These are phyloP conservation scores for Dione juno DNA, from an alignment of 2,888 invertebrate genomes.

Conservation along the genomic window DNA sequence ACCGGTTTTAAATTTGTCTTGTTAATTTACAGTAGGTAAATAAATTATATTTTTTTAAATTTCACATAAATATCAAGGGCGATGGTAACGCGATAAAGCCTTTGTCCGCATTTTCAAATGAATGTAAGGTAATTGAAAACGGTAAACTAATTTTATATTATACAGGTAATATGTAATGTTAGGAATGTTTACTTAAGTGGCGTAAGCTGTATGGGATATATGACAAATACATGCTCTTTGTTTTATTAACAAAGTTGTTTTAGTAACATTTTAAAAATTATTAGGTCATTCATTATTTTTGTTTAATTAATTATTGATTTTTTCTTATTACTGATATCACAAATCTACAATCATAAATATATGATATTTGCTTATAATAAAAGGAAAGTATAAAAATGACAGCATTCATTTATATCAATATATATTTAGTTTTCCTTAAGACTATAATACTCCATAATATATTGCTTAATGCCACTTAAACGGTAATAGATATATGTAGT, in stretches of 20 bases:
- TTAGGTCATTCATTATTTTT: background rate
- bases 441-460: too few relatives aligned
- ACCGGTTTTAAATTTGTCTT: background rate
- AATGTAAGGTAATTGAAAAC: slow-evolving; percentile 5
- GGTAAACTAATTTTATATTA: background rate
- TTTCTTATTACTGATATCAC: too few relatives aligned
- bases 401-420: background rate
- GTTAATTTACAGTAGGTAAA: background rate
- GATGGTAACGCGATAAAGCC: background rate
- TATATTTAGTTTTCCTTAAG: background rate
- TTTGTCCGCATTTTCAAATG: background rate
- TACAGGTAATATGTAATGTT: background rate
- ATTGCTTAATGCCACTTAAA: background rate
- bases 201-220: background rate
- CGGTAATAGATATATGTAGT: too few relatives aligned
- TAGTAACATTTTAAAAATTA: background rate
- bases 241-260: slow-evolving; percentile 4
- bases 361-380: background rate
- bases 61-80: slow-evolving; percentile 3
- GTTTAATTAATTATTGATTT: too few relatives aligned
- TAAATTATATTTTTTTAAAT: background rate
- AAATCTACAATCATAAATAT: too few relatives aligned
- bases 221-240: background rate
- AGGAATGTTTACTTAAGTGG: slow-evolving; percentile 10
- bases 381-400: background rate